These are phyloP conservation scores for Diarsia brunnea DNA, from an alignment of 2,888 invertebrate species.

Conservation along the genomic window DNA sequence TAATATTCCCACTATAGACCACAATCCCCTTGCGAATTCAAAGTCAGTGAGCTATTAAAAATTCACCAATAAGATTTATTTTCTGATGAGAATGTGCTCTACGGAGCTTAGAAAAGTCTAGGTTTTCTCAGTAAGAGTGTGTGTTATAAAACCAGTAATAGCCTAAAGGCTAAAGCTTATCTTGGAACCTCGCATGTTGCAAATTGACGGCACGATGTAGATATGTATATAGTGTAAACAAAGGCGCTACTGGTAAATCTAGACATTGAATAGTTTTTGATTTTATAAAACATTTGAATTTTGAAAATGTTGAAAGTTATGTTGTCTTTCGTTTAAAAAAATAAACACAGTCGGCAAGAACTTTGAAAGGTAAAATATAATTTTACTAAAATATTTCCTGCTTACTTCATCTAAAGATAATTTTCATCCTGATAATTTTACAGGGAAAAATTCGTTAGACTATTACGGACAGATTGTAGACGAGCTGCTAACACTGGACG, in stretches of 20 bases:
- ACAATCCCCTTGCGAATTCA: neutral
- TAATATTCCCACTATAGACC: neutral
- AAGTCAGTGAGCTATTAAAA: neutral
- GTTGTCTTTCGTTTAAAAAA: too few species aligned
- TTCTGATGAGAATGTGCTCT: neutral
- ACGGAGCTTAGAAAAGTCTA: neutral
- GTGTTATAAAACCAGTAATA: constrained; percentile 12
- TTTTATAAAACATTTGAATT: neutral
- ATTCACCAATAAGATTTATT: neutral
- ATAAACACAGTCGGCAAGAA: neutral
- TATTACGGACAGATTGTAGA: too few species aligned
- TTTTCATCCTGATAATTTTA: too few species aligned
- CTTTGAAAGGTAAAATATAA: neutral
- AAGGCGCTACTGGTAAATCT: neutral
- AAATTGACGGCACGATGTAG: constrained; percentile 5
- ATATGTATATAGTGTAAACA: neutral
- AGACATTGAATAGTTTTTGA: neutral
- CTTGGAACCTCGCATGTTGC: neutral
- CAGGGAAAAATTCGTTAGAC: too few species aligned
- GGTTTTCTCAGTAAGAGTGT: constrained; percentile 2
- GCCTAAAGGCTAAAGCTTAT: constrained; percentile 9
- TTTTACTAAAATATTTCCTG: neutral
- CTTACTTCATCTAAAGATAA: neutral
- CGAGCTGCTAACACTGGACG: too few species aligned
- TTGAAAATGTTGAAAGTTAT: too few species aligned